Evolutionary conservation across 2,888 invertebrate species (phyloP), one percentile per base, ranked within the genome.

Genomic region (Podotricha telesiphe): DNA sequence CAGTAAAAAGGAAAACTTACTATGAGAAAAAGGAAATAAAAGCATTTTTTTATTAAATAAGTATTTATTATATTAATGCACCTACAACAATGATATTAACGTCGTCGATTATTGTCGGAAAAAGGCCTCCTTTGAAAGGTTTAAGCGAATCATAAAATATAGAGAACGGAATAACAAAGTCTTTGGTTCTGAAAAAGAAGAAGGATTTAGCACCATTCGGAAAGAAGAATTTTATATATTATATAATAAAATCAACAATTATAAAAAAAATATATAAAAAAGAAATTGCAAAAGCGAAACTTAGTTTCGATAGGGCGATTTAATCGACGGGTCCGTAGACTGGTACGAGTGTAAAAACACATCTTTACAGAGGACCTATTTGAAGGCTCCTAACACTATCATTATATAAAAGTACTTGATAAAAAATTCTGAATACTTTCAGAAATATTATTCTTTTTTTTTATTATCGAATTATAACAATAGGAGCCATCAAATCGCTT

Each of bases 1-100:
- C n/a, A n/a, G n/a, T n/a, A n/a, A n/a, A n/a, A n/a, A n/a, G n/a
- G n/a, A n/a, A n/a, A n/a, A n/a, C n/a, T 45, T 45, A 45, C 3
- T 20, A 22, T 1, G 40, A 15, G 20, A 40, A 77, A 70, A 68
- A 75, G 73, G 71, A 75, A 77, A 82, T 82, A 82, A 80, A 82
- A 83, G 80, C 79, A 74, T 76, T 87, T 85, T 88, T 87, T 86
- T 88, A 90, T 91, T 91, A 92, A 91, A 92, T 92, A 92, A 85
- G 87, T 90, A 91, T 91, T 91, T 91, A 92, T 91, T 91, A 91
- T 84, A 86, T 87, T 86, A 74, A 63, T 73, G 75, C 74, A 74
- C 72, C 75, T 74, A 73, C 72, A 87, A 89, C 89, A 89, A 89
- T 83, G 77, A 89, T 81, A 59, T 81, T 81, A 28, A 82, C 75